Evolutionary conservation across 2,888 invertebrate species (phyloP).

Genomic region (Latrodectus hesperus): DNA sequence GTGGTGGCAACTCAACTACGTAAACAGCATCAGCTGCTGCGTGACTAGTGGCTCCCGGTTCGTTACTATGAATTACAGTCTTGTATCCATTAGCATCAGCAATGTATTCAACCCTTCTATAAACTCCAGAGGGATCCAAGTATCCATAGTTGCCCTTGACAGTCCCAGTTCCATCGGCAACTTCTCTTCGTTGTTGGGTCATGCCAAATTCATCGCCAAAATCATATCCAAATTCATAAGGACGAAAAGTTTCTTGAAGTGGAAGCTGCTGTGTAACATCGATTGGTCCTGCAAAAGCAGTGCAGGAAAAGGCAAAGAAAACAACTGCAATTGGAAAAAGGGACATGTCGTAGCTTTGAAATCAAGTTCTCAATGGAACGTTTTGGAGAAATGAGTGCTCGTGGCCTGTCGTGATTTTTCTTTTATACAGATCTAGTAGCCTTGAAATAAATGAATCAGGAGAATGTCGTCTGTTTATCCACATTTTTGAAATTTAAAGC

Average conservation of each 20-base stretch:
- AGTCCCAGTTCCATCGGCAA: not conserved
- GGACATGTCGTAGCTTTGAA: not conserved
- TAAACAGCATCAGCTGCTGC: constrained; percentile 21
- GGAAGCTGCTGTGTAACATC: not conserved
- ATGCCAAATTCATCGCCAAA: constrained; percentile 34
- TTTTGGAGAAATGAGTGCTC: no score
- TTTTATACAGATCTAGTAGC: no score
- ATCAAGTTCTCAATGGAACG: no score
- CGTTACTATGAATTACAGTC: constrained; percentile 27
- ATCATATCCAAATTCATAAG: constrained; percentile 47
- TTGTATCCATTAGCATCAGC: constrained; percentile 26
- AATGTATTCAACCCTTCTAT: constrained; percentile 33
- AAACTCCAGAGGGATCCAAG: constrained; percentile 18
- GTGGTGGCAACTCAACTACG: constrained; percentile 22
- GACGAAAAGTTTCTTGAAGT: not conserved
- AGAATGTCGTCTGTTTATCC: no score
- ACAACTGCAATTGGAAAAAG: not conserved
- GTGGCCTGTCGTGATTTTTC: no score
- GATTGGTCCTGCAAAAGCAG: not conserved
- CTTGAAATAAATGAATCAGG: no score
- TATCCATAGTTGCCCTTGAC: constrained; percentile 18
- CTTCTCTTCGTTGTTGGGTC: constrained; percentile 29
- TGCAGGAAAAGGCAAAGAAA: not conserved
- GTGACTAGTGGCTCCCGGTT: constrained; percentile 17
- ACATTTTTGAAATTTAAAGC: no score